Evolutionary conservation across 2,797 vertebrate genomes (phyloP).

Genomic region (Cryptoprocta ferox): DNA sequence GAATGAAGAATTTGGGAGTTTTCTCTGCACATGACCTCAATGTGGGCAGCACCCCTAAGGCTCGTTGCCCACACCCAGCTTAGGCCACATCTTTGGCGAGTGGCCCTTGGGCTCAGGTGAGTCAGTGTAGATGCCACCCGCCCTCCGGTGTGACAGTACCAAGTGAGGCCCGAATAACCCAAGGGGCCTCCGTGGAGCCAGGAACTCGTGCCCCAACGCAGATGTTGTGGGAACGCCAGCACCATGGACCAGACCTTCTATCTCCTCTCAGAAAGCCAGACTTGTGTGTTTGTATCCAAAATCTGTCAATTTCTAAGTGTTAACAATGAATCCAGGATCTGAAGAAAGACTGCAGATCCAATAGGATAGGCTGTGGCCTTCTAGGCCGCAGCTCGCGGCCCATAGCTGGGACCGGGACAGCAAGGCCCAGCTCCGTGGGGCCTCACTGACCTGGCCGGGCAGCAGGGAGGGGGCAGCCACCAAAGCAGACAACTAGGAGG

Average conservation of each 20-base stretch:
- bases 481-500: neutral
- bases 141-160: neutral
- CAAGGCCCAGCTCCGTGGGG: neutral
- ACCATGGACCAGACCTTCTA: fast-evolving
- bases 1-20: neutral
- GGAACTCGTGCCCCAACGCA: fast-evolving
- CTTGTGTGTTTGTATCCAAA: neutral
- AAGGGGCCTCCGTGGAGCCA: neutral
- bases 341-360: neutral
- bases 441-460: neutral
- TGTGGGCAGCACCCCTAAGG: no score
- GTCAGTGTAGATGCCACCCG: neutral
- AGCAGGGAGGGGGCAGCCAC: no score
- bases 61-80: neutral
- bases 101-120: neutral
- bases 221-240: neutral
- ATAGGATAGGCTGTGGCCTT: neutral
- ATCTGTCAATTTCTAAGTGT: neutral
- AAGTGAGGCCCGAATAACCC: neutral
- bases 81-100: neutral
- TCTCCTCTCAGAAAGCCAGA: neutral
- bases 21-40: neutral
- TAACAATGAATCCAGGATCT: neutral
- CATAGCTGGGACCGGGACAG: fast-evolving
- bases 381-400: neutral